Base-by-base conservation (phyloP, 1,140 invertebrate genomes). In the Medauroidea extradentata region DNA sequence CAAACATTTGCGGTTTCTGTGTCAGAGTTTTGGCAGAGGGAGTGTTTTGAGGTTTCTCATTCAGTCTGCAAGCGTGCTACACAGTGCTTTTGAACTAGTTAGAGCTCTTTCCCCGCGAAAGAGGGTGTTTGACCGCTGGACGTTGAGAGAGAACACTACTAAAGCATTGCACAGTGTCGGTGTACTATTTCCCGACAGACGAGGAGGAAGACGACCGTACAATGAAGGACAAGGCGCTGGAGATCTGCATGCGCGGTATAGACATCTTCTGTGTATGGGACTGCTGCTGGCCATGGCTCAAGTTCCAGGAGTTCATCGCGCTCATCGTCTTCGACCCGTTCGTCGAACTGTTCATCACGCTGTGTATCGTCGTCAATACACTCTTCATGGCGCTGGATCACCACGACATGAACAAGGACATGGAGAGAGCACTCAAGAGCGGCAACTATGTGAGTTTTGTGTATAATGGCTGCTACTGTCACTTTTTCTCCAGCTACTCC, bases 311-410 rank as follows among this genome's bases (percentile, higher is more conserved):
- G 73, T 87, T 88, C 74, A 84, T 97, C n/a, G 84, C 88, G 2
- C 77, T 96, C 14, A 80, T 99, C 65, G 95, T 98, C 53, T 96
- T 98, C 77, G 95, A 98, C 83, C 94, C 96, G 5, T 99, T 98
- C 73, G 93, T 98, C 62, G 96, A 99, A 75, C 81, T 98, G 60
- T 98, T 98, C 78, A 98, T 99, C 73, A 98, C 95, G 7, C 81
- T 98, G 41, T 98, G 95, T 78, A 99, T 99, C 77, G 91, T 98
- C 52, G 91, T 97, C 63, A 99, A 99, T 73, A 99, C 96, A 1
- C 80, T 96, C 56, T 98, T 98, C 79, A 98, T 99, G 96, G 95
- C 94, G 11, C 79, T 97, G 73, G 96, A 98, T 78, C 93, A 97
- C 72, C 89, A 97, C 75, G 88, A 93, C 60, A 97, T 96, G 93